These are phyloP conservation scores for Bufotes viridis DNA, from an alignment of 2,797 vertebrate species.

Conservation along the genomic window DNA sequence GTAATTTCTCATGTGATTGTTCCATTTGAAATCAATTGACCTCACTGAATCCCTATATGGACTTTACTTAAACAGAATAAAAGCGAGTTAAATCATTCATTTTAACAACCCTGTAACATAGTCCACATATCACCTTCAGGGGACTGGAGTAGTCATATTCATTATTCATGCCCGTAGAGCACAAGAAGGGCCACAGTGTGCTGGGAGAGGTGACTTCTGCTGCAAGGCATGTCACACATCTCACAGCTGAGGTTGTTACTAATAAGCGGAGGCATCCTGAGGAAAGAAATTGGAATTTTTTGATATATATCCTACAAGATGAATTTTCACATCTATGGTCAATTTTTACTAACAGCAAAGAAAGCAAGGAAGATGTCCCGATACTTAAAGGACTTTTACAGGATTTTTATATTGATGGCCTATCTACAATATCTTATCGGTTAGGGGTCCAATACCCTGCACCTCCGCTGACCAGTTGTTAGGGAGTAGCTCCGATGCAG, in stretches of 20 bases:
- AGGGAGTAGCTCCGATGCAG: no score
- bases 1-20: neutral
- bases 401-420: no score
- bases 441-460: no score
- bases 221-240: slow-evolving; percentile 13
- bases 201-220: slow-evolving; percentile 18
- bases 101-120: neutral
- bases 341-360: no score
- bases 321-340: no score
- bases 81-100: slow-evolving; percentile 1
- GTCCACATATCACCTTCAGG: neutral
- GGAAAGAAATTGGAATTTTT: neutral
- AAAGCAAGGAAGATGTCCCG: no score
- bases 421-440: no score
- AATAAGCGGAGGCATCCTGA: neutral
- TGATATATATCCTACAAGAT: neutral
- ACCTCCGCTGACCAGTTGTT: no score
- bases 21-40: slow-evolving; percentile 28
- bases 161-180: slow-evolving; percentile 28
- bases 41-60: neutral
- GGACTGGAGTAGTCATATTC: neutral
- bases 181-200: neutral
- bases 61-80: slow-evolving; percentile 31
- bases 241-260: neutral
- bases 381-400: no score